Evolutionary conservation across 2,797 vertebrate species (phyloP).

Genomic region (Pempheris klunzingeri): DNA sequence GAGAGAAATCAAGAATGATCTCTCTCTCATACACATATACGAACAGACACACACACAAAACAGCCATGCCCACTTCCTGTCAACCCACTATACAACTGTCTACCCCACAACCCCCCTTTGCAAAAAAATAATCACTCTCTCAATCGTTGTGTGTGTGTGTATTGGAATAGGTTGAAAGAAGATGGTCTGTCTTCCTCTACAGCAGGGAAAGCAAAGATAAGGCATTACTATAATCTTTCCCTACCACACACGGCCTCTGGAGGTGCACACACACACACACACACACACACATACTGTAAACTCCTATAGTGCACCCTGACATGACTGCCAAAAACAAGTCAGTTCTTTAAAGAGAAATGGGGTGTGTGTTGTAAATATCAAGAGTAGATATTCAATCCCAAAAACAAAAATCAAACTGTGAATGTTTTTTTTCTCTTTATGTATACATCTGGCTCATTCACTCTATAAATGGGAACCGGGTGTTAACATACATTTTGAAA

Average conservation of each 20-base stretch:
- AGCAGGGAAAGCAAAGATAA: slow-evolving; percentile 70
- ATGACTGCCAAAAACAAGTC: slow-evolving; percentile 52
- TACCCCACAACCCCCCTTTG: slow-evolving; percentile 16
- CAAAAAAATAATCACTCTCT: slow-evolving; percentile 55
- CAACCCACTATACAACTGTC: slow-evolving; percentile 52
- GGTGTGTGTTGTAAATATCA: neutral
- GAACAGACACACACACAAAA: slow-evolving; percentile 35
- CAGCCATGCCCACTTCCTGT: slow-evolving; percentile 58
- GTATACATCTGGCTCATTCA: neutral
- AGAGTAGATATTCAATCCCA: neutral
- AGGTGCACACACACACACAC: slow-evolving; percentile 29
- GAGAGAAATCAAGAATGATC: slow-evolving; percentile 21
- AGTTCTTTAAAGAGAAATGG: slow-evolving; percentile 27
- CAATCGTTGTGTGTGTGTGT: slow-evolving; percentile 12
- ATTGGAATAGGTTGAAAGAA: slow-evolving; percentile 55
- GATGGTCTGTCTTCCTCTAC: slow-evolving; percentile 55
- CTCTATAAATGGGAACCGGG: neutral
- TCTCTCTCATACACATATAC: slow-evolving; percentile 3
- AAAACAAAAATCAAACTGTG: neutral
- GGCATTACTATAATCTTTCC: slow-evolving; percentile 67
- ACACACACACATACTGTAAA: slow-evolving; percentile 20
- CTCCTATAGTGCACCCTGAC: slow-evolving; percentile 38
- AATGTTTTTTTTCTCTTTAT: neutral
- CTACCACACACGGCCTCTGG: slow-evolving; percentile 48
- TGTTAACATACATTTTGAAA: neutral